Conservation (phyloP, 2,113 vertebrate genomes). For the Pterocles orientalis region DNA sequence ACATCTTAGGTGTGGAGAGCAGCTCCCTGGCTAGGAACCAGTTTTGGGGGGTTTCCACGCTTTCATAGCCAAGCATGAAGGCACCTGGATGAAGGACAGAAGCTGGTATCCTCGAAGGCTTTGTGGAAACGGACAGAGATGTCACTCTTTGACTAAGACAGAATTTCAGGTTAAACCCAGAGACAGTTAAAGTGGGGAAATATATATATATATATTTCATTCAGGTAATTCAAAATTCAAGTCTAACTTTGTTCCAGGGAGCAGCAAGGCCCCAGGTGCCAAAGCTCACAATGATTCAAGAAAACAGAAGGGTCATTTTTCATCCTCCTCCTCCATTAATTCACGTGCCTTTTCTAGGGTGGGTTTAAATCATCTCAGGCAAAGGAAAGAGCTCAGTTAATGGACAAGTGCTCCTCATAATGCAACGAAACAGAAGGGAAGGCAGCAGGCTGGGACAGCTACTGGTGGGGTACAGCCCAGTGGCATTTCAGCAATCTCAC, state of each 20-base stretch:
- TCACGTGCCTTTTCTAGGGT: accelerated
- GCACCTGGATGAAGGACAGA: background rate
- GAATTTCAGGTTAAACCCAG: background rate
- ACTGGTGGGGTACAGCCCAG: background rate
- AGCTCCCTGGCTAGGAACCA: background rate
- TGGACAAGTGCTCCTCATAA: background rate
- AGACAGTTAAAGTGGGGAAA: background rate
- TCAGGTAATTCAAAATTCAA: background rate
- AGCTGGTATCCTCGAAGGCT: background rate
- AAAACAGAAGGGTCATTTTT: background rate
- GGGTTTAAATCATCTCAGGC: background rate
- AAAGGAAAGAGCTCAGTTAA: background rate
- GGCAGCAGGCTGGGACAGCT: background rate
- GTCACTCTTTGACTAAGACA: background rate
- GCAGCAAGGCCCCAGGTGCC: background rate
- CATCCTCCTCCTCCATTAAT: background rate
- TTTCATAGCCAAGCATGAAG: background rate
- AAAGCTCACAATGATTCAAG: background rate
- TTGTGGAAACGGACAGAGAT: background rate
- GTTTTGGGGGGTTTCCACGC: background rate
- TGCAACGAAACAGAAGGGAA: accelerated
- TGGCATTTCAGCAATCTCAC: background rate
- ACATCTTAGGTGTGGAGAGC: background rate
- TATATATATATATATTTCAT: background rate
- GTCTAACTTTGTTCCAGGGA: background rate